Conservation (phyloP, 2,888 invertebrate genomes). For the Oasisia sp. region DNA sequence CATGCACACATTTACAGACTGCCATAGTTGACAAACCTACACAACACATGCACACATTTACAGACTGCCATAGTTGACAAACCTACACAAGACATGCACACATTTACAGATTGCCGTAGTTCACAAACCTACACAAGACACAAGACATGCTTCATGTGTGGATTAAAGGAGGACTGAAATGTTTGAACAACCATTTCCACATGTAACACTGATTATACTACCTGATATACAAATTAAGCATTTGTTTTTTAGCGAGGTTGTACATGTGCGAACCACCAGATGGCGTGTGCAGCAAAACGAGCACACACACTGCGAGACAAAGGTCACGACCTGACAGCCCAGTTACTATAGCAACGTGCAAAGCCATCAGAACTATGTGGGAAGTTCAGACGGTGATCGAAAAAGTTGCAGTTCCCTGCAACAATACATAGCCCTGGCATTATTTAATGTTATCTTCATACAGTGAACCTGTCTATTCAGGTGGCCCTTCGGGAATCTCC, state of each 20-base stretch:
- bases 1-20: slow-evolving; percentile 38
- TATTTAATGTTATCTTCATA: no score
- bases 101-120: background rate
- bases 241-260: no score
- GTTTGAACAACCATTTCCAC: no score
- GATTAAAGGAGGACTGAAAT: no score
- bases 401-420: background rate
- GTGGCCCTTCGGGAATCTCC: no score
- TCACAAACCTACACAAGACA: no score
- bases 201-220: no score
- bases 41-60: slow-evolving; percentile 23
- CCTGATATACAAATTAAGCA: no score
- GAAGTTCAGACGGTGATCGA: slow-evolving; percentile 10
- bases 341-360: slow-evolving; percentile 12
- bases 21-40: slow-evolving; percentile 64
- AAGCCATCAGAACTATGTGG: background rate
- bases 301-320: background rate
- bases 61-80: slow-evolving; percentile 62
- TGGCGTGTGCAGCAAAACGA: background rate
- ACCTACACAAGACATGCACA: slow-evolving; percentile 50
- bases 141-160: no score
- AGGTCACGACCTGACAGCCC: background rate
- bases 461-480: no score
- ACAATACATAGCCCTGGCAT: background rate
- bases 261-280: background rate